Evolutionary conservation across 2,797 vertebrate genomes (phyloP).

Genomic region (Australoheros facetus): DNA sequence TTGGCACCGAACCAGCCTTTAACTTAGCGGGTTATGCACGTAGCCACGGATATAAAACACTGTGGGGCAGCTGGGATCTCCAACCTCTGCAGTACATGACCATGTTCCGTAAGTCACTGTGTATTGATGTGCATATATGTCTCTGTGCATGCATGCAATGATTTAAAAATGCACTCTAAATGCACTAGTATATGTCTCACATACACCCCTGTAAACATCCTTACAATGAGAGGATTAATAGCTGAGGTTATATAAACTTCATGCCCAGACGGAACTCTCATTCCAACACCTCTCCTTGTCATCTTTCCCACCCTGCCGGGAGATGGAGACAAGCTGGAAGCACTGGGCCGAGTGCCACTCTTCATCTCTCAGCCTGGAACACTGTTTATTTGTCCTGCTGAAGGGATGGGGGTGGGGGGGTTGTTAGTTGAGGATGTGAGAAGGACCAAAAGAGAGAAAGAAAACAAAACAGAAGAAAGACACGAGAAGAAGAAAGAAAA

Average conservation of each 20-base stretch:
- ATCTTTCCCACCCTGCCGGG: slow-evolving; percentile 51
- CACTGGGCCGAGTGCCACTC: slow-evolving; percentile 39
- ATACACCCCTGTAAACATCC: slow-evolving; percentile 21
- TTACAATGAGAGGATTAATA: slow-evolving; percentile 59
- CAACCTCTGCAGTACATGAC: slow-evolving; percentile 81
- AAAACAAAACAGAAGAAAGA: not conserved
- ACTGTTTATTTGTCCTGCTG: slow-evolving; percentile 75
- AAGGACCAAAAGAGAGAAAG: slow-evolving; percentile 15
- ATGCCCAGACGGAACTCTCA: slow-evolving; percentile 59
- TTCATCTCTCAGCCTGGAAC: slow-evolving; percentile 42
- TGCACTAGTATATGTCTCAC: slow-evolving; percentile 9
- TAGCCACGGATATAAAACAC: slow-evolving; percentile 71
- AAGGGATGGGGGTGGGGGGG: slow-evolving; percentile 4
- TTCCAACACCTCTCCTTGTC: slow-evolving; percentile 68
- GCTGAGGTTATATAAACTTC: slow-evolving; percentile 62
- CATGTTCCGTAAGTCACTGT: slow-evolving; percentile 80
- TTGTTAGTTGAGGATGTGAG: slow-evolving; percentile 32
- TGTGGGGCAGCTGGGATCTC: slow-evolving; percentile 82
- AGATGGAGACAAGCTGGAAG: slow-evolving; percentile 72
- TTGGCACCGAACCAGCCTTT: slow-evolving; percentile 81
- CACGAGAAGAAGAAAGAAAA: not conserved
- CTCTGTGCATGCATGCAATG: not conserved
- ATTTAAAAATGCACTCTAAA: slow-evolving; percentile 6
- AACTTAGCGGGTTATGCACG: slow-evolving; percentile 75
- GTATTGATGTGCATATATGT: not conserved